Evolutionary conservation across 1,140 invertebrate species (phyloP).

Genomic region (Scaptomyza pallida): DNA sequence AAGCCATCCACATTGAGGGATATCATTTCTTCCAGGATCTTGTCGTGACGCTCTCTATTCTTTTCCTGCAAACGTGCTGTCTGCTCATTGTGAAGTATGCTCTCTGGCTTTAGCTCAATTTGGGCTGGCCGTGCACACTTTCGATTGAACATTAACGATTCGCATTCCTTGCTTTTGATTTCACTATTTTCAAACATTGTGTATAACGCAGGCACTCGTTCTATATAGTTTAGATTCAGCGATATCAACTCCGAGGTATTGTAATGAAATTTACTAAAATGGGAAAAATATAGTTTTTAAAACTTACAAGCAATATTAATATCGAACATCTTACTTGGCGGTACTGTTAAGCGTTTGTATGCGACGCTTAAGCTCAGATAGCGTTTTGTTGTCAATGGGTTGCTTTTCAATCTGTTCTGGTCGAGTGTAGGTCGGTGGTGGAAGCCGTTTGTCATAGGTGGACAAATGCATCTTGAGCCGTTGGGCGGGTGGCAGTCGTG

Average conservation of each 20-base stretch:
- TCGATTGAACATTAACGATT: conserved; percentile 69
- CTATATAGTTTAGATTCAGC: conserved; percentile 88
- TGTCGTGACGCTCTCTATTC: conserved; percentile 66
- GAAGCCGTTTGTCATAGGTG: conserved; percentile 87
- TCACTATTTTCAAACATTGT: conserved; percentile 84
- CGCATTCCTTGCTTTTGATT: conserved; percentile 54
- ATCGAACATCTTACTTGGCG: conserved; percentile 71
- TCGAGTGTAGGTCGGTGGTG: conserved; percentile 57
- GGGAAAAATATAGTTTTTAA: background rate
- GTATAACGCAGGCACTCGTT: conserved; percentile 88
- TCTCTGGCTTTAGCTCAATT: conserved; percentile 53
- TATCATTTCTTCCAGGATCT: conserved; percentile 68
- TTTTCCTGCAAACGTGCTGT: conserved; percentile 80
- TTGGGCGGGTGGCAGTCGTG: conserved; percentile 84
- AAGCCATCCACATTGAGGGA: conserved; percentile 68
- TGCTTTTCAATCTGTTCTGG: conserved; percentile 25
- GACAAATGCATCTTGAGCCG: conserved; percentile 86
- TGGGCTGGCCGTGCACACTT: conserved; percentile 53
- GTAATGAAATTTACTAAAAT: conserved; percentile 82
- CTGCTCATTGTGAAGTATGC: conserved; percentile 59
- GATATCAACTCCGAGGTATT: conserved; percentile 88
- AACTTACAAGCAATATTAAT: background rate
- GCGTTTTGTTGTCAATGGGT: conserved; percentile 34
- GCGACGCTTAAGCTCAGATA: conserved; percentile 46
- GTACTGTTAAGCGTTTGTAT: conserved; percentile 59